Percentiles rank a stretch among this genome's conserved stretches.
These are phyloP conservation scores for Erebia epiphron DNA, from an alignment of 2,888 invertebrate species.

Conservation along the genomic window DNA sequence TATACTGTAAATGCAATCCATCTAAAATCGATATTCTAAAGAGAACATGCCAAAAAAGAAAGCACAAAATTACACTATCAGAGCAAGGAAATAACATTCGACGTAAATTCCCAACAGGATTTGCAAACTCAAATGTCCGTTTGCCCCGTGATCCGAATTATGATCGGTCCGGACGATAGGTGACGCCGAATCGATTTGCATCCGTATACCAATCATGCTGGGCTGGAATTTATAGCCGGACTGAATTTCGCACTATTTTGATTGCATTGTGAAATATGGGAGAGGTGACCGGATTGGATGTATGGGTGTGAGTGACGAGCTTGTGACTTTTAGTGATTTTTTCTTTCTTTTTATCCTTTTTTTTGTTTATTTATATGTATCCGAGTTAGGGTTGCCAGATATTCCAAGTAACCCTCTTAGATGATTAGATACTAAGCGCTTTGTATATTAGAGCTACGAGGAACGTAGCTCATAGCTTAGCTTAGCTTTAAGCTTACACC, in stretches of 20 bases:
- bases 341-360: too few relatives aligned
- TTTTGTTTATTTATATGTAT: too few relatives aligned
- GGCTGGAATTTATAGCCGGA: conserved; percentile 8
- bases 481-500: too few relatives aligned
- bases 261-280: conserved; percentile 10
- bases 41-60: background rate
- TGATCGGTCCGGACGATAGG: conserved; percentile 17
- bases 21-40: too few relatives aligned
- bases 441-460: too few relatives aligned
- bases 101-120: conserved; percentile 11
- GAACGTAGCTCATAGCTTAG: too few relatives aligned
- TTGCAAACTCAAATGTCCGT: conserved; percentile 13
- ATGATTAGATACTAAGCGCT: too few relatives aligned
- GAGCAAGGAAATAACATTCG: conserved; percentile 4
- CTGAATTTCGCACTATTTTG: conserved; percentile 10
- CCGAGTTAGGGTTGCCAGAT: too few relatives aligned
- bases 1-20: too few relatives aligned
- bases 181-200: conserved; percentile 19
- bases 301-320: background rate
- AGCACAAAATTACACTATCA: conserved; percentile 3
- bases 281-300: conserved; percentile 1
- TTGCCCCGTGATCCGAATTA: conserved; percentile 20
- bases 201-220: background rate
- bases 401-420: too few relatives aligned
- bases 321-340: background rate